A percentile compares a stretch with the other conserved stretches of the same genome.
These are phyloP conservation scores for Raphicerus campestris DNA, from an alignment of 2,113 vertebrate genomes.

Conservation along the genomic window DNA sequence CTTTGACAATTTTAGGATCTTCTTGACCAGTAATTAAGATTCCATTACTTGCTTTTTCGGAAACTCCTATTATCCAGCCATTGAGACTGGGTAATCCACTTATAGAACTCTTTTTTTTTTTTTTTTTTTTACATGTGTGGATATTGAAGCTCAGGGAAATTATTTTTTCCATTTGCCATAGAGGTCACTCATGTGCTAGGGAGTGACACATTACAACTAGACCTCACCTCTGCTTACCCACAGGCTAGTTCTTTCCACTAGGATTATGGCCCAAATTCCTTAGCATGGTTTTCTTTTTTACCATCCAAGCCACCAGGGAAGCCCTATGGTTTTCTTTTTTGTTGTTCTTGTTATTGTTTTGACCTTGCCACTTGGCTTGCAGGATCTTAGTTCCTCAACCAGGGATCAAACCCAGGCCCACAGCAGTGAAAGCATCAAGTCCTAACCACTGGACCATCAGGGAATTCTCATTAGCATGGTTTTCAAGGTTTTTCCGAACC, in stretches of 20 bases:
- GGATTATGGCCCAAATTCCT: background rate
- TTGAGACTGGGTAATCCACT: background rate
- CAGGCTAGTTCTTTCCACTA: background rate
- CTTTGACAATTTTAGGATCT: background rate
- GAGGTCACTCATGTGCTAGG: background rate
- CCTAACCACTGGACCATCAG: background rate
- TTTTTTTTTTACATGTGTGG: background rate
- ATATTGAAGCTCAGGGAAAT: background rate
- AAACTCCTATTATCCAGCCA: background rate
- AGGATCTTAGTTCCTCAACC: background rate
- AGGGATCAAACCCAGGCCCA: background rate
- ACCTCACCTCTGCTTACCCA: background rate
- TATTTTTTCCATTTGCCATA: background rate
- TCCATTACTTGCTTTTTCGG: background rate
- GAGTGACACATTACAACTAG: background rate
- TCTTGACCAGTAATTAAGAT: background rate
- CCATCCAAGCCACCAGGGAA: background rate
- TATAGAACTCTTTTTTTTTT: background rate
- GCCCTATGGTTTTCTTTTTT: background rate
- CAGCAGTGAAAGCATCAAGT: background rate
- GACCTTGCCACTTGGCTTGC: background rate
- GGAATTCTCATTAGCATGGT: background rate
- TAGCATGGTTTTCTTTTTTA: background rate
- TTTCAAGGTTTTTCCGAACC: background rate
- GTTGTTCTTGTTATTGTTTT: background rate